Base-by-base conservation (phyloP, 1,140 invertebrate genomes). In the Himalopsyche phryganea region DNA sequence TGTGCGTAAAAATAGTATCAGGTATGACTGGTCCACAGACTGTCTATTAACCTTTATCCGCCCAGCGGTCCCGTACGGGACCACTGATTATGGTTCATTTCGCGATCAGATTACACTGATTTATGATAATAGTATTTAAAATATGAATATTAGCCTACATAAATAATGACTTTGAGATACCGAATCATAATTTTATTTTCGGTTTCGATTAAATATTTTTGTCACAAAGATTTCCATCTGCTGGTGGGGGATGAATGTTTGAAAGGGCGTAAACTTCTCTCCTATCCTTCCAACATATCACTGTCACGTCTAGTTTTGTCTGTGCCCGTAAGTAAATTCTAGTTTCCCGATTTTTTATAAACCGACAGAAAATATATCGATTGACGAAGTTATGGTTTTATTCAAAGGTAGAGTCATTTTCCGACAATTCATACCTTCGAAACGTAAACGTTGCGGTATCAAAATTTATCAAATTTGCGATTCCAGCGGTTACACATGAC, bases 271-370 rank as follows among this genome's bases (percentile, higher is more conserved):
- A 35, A 6, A 35, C 33, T 35, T 44, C 41, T 44, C 41, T 44
- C n/a, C 14, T 44, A 17, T 44, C 41, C 41, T 44, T 44, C 6
- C 41, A 44, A 44, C 17, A 44, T 44, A 44, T 44, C 11, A 44
- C 41, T 14, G 41, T 44, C 11, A 44, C 6, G 17, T 44, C 41
- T 13, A 7, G 41, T 44, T 44, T 44, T 44, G 41, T 44, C 41
- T 44, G 41, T 44, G 41, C n/a, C 17, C 41, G 41, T 44, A 44
- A 44, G 41, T 35, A 35, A 35, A 35, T 35, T 35, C 33, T 35
- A 35, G 33, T 35, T 35, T 35, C n/a, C n/a, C 33, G n/a, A 35
- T 35, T 35, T 35, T 7, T 7, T 35, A 35, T n/a, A 35, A n/a
- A 35, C 33, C 33, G 33, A 35, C 33, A 35, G 33, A 35, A 35